Evolutionary conservation across 2,797 vertebrate genomes (phyloP), one percentile per base, ranked within the genome.

Genomic region (Numenius phaeopus): DNA sequence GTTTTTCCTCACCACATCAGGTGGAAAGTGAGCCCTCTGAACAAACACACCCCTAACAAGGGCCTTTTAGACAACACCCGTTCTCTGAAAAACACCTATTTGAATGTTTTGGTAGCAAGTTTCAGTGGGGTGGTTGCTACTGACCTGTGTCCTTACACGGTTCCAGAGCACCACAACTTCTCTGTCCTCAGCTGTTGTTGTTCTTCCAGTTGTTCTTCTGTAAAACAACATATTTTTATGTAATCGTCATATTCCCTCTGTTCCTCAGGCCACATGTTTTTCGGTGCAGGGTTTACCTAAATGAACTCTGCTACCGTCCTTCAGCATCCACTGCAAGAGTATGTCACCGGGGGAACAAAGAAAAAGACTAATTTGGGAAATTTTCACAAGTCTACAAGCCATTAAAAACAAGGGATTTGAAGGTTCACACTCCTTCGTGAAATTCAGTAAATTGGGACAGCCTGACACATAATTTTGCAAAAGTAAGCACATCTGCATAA

Each of bases 171-270:
- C 10, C 13, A 17, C 4, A 46, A 46, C 23, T 86, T 30, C 42
- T 62, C n/a, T 34, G 50, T n/a, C 24, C n/a, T 40, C 0, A 0
- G 2, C 50, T 46, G 18, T 37, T 37, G 34, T 37, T 37, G 34
- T 37, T 37, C 4, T 83, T 69, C 29, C 13, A 19, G 69, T 61
- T 72, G 7, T 42, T 87, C 47, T 72, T 58, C 32, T 0, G 2
- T 29, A 80, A 79, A 72, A 2, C 10, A 46, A n/a, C 0, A 0
- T 11, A 27, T 16, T 65, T 73, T 76, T n/a, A 83, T 26, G 7
- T 57, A 75, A 84, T 29, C 4, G 17, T n/a, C 29, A 3, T 12
- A 69, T n/a, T 57, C 32, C 16, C 32, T 32, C 2, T 18, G 34
- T 46, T 83, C 20, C 29, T 57, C 49, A 32, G 42, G 58, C 18